Conservation (phyloP, 1,140 invertebrate species). For the Megalopta genalis region DNA sequence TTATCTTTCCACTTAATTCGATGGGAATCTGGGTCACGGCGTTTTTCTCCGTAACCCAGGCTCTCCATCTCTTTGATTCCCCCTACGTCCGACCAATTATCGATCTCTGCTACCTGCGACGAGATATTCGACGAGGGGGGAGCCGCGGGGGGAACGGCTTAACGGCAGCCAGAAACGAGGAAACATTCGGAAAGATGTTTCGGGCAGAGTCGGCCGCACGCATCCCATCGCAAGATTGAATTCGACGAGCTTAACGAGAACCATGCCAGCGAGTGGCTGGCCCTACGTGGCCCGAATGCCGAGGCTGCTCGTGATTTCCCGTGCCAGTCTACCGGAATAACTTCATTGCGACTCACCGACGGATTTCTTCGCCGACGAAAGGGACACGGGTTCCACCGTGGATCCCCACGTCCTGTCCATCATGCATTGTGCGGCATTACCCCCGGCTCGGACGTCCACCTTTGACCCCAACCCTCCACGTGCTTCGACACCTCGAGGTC, state of each 20-base stretch:
- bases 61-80: neutral
- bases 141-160: no score
- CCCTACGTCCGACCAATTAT: neutral
- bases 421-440: no score
- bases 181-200: slow-evolving; percentile 41
- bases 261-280: slow-evolving; percentile 33
- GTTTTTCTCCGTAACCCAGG: neutral
- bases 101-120: neutral
- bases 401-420: neutral
- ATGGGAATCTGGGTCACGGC: neutral
- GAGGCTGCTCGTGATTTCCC: slow-evolving; percentile 20
- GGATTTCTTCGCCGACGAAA: slow-evolving; percentile 16
- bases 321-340: slow-evolving; percentile 24
- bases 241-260: slow-evolving; percentile 43
- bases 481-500: no score
- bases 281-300: slow-evolving; percentile 38
- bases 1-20: neutral
- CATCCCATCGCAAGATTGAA: slow-evolving; percentile 28
- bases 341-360: slow-evolving; percentile 9
- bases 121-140: neutral
- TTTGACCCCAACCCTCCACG: no score
- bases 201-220: neutral
- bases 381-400: no score
- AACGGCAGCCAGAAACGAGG: neutral
- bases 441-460: no score